phyloP scores from a whole-genome alignment of 2,113 vertebrate species.

The Oreochromis niloticus region DNA sequence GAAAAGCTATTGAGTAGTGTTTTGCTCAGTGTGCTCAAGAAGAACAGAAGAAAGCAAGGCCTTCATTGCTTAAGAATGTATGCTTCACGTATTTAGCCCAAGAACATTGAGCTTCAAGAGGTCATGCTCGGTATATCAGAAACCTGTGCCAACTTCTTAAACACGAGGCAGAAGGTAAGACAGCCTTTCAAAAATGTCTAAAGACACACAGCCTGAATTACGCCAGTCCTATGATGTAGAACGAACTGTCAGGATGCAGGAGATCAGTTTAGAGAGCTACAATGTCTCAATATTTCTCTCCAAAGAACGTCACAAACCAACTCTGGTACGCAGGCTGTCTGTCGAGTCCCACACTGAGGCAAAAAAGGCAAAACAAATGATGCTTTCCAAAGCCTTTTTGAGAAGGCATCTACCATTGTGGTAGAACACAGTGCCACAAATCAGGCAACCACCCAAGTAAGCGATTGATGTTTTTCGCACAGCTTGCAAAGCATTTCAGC shows the following conservation, averaged over 20 bases:
- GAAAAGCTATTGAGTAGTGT: neutral
- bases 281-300: neutral
- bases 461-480: neutral
- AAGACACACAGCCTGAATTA: neutral
- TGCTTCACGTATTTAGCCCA: neutral
- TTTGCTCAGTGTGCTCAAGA: neutral
- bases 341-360: neutral
- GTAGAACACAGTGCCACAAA: neutral
- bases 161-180: neutral
- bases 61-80: neutral
- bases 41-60: neutral
- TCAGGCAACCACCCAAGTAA: neutral
- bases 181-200: neutral
- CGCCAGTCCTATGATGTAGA: neutral
- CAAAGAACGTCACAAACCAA: neutral
- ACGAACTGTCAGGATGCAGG: fast-evolving
- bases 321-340: neutral
- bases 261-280: neutral
- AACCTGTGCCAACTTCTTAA: neutral
- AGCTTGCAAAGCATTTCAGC: neutral
- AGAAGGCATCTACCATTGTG: neutral
- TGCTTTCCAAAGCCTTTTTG: neutral
- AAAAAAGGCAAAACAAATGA: neutral
- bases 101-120: neutral
- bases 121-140: neutral